phyloP scores from a whole-genome alignment of 92 coral and sea anemone genomes.

The Pocillopora grandis region DNA sequence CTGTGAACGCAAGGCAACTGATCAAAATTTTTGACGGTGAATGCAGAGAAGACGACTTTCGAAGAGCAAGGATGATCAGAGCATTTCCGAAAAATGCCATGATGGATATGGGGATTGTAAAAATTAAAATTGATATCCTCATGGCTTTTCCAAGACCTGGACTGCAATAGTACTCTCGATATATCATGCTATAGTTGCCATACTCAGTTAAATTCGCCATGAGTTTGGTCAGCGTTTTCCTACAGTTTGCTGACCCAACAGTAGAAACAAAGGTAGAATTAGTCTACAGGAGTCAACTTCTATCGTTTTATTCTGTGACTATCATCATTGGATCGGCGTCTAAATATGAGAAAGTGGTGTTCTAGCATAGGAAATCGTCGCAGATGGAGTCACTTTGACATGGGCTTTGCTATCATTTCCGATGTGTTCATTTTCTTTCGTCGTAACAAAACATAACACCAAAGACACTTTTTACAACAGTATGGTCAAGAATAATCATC shows the following conservation, averaged over 20 bases:
- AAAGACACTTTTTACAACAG: too few relatives aligned
- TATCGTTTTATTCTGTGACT: too few relatives aligned
- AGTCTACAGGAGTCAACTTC: too few relatives aligned
- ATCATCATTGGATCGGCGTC: too few relatives aligned
- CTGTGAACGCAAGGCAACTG: neutral
- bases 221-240: neutral
- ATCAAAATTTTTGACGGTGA: neutral
- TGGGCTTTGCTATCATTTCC: too few relatives aligned
- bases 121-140: neutral
- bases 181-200: neutral
- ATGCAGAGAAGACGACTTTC: neutral
- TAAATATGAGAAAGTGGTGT: too few relatives aligned
- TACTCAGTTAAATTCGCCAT: neutral
- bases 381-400: too few relatives aligned
- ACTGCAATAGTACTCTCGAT: neutral
- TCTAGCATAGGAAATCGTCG: too few relatives aligned
- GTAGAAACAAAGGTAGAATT: too few relatives aligned
- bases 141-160: neutral
- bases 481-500: too few relatives aligned
- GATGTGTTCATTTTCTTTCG: too few relatives aligned
- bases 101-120: neutral
- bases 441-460: too few relatives aligned
- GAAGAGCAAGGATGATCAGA: neutral
- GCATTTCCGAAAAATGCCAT: neutral
- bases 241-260: neutral